Evolutionary conservation across 2,113 vertebrate genomes (phyloP), one percentile per base, ranked within the genome.

Genomic region (Zosterops hypoxanthus): DNA sequence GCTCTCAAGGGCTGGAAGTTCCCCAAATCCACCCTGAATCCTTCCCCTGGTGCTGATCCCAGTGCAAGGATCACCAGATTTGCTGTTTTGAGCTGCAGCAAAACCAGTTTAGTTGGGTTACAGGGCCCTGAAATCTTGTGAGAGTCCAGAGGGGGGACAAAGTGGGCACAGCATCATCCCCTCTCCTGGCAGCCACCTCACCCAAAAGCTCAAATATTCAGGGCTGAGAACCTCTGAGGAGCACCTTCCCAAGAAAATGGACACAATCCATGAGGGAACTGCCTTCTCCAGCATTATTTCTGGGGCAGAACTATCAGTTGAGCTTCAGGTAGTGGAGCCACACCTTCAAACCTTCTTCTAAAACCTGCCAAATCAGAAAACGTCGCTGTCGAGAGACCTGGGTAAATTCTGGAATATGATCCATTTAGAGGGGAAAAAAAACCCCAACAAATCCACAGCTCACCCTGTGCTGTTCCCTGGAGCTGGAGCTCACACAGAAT

Each of bases 401-500:
- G 53, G 20, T 39, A 71, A 69, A 69, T 53, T 57, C 34, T 33
- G 46, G 57, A 85, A 49, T 12, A 8, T 1, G 15, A 56, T 72
- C 44, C 70, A 42, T 82, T 86, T 22, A 33, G 6, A 6, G 28
- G 18, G 4, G 18, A 2, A 6, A 44, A 66, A 46, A 68, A 46
- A 78, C 2, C 4, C 0, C 65, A 61, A 11, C 66, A 89, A 82
- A 76, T n/a, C 39, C 73, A 65, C 26, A 59, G 39, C 46, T 95
- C 70, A 55, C 17, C 12, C 61, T 29, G 25, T 5, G 26, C 64
- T 49, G 9, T 29, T 83, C 41, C 46, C 93, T 88, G 0, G 0
- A 93, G 76, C 73, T 52, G 57, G 25, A 86, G 73, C 46, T 87
- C 81, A 46, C n/a, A 36, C 4, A 82, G 71, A 95, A 63, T 80